Conservation (phyloP, 2,888 invertebrate genomes). For the Frankliniella intonsa region DNA sequence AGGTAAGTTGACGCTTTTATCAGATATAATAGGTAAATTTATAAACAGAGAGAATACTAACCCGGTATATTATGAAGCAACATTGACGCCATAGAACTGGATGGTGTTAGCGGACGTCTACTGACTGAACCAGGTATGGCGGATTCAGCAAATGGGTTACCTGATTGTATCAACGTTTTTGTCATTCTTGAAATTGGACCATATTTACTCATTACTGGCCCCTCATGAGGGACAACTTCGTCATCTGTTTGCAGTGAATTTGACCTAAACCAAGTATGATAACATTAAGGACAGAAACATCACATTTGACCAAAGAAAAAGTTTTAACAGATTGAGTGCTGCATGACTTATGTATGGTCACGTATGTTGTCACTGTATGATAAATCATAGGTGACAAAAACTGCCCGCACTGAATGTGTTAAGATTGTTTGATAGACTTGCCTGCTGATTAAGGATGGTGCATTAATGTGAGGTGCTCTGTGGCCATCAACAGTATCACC, state of each 20-base stretch:
- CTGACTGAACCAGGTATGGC: slow-evolving; percentile 44
- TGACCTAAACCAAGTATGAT: slow-evolving; percentile 42
- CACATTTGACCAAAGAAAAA: not conserved
- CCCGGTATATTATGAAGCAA: slow-evolving; percentile 45
- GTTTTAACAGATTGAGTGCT: no score
- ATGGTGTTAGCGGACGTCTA: slow-evolving; percentile 50
- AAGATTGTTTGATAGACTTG: slow-evolving; percentile 24
- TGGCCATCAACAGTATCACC: slow-evolving; percentile 9
- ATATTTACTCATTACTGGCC: slow-evolving; percentile 61
- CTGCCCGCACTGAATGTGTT: no score
- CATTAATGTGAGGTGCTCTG: not conserved
- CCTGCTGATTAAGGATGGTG: slow-evolving; percentile 37
- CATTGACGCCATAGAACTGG: slow-evolving; percentile 50
- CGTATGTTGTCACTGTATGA: no score
- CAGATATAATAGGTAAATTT: slow-evolving; percentile 7
- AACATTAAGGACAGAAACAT: not conserved
- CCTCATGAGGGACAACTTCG: slow-evolving; percentile 63
- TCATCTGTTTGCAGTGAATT: slow-evolving; percentile 56
- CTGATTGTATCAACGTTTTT: slow-evolving; percentile 11
- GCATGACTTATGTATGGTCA: no score
- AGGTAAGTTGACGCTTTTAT: slow-evolving; percentile 15
- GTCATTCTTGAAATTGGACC: slow-evolving; percentile 58
- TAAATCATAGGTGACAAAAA: no score
- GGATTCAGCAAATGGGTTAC: slow-evolving; percentile 42
- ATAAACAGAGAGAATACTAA: slow-evolving; percentile 29